A percentile compares a stretch with the other conserved stretches of the same genome.
phyloP scores from a whole-genome alignment of 2,797 vertebrate genomes.

The Dicrostonyx torquatus region DNA sequence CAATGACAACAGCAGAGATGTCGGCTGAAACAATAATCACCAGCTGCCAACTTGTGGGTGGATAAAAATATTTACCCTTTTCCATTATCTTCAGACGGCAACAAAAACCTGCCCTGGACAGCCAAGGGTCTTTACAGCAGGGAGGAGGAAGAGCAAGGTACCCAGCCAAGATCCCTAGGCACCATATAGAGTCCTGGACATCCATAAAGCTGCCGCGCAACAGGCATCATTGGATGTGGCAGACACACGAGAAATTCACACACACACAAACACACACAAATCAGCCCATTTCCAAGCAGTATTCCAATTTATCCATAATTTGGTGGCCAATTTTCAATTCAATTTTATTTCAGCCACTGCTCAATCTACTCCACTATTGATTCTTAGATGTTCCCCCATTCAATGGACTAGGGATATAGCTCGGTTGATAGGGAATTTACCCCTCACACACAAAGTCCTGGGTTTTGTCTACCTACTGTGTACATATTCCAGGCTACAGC shows the following conservation, averaged over 20 bases:
- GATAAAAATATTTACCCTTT: constrained; percentile 31
- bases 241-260: constrained; percentile 3
- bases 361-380: not conserved
- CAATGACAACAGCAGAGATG: not conserved
- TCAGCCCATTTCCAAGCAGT: not conserved
- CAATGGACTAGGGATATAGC: not conserved
- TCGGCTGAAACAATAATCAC: constrained; percentile 18
- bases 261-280: too few relatives aligned
- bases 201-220: not conserved
- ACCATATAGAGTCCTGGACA: not conserved
- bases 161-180: not conserved
- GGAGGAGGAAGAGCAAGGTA: not conserved
- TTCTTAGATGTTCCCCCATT: not conserved
- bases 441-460: not conserved
- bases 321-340: not conserved
- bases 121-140: not conserved
- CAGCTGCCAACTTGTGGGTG: not conserved
- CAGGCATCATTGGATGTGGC: not conserved
- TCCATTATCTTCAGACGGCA: not conserved
- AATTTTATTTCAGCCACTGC: not conserved
- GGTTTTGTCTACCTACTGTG: not conserved
- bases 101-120: not conserved
- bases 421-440: not conserved
- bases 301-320: not conserved
- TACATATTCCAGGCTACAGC: not conserved